Base-by-base conservation (phyloP, 2,888 invertebrate species). In the Archips xylosteana region DNA sequence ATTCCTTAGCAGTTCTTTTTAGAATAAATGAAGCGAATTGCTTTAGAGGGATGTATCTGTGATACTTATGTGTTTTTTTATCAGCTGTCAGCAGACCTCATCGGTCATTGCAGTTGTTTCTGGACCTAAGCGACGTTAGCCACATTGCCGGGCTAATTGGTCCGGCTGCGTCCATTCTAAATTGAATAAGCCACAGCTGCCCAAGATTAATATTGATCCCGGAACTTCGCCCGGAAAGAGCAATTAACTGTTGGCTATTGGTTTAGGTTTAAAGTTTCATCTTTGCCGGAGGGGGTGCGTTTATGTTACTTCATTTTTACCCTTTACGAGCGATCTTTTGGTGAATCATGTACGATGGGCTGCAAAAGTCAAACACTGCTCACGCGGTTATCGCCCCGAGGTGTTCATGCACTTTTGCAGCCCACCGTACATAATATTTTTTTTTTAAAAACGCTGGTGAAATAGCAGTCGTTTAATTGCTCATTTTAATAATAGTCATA, bases 201-300 rank as follows among this genome's bases (percentile, higher is more conserved):
- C 49, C 65, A 36, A 69, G 73, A 69, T 73, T 73, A 63, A 69
- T 59, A 68, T 69, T 73, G 73, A 68, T 69, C 68, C 68, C 73
- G 73, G 73, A 73, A 69, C 73, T 64, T 59, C 34, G 63, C 39
- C 62, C 73, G 73, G 73, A 73, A 64, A 73, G 67, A 62, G 49
- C 73, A 73, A 73, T 73, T 73, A 73, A 68, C 39, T 62, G 13
- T 23, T 34, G 9, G 65, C 34, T 23, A 47, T 57, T 39, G 49
- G 71, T 66, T 61, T 57, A 39, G 49, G 23, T 8, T 34, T 36
- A 63, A 63, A 32, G 34, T 47, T 62, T 62, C 13, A 57, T 57
- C 32, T 57, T 12, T 2, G 12, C 32, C 39, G 6, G 15, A n/a
- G 12, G 2, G 13, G 59, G 34, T 59, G 34, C 34, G 39, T 49